Evolutionary conservation across 1,140 invertebrate species (phyloP).

Genomic region (Eurosta solidaginis): DNA sequence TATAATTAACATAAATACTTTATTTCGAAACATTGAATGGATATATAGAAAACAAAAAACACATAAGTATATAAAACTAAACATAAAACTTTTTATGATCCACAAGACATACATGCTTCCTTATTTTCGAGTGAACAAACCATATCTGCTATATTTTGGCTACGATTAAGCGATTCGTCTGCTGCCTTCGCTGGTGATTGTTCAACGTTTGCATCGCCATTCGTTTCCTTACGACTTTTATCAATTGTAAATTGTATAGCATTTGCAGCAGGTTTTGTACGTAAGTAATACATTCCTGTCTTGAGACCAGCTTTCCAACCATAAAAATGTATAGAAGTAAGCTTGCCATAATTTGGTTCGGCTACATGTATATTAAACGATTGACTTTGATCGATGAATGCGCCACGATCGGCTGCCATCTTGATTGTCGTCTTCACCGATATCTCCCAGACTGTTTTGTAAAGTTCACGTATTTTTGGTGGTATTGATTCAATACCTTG

Average conservation of each 20-base stretch:
- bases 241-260: constrained; percentile 98
- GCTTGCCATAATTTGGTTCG: constrained; percentile 88
- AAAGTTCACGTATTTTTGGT: constrained; percentile 85
- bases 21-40: not conserved
- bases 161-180: constrained; percentile 56
- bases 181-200: not conserved
- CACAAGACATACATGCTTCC: constrained; percentile 83
- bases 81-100: constrained; percentile 59
- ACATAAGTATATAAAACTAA: not conserved
- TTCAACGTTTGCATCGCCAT: not conserved
- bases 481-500: constrained; percentile 91
- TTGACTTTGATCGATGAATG: constrained; percentile 98
- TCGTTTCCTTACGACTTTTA: constrained; percentile 69
- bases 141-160: constrained; percentile 74
- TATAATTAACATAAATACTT: not conserved
- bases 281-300: constrained; percentile 98
- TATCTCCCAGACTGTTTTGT: constrained; percentile 99
- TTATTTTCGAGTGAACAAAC: constrained; percentile 87
- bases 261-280: constrained; percentile 94
- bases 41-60: not conserved
- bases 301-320: constrained; percentile 96
- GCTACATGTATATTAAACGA: constrained; percentile 97
- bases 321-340: constrained; percentile 98
- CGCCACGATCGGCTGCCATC: constrained; percentile 97
- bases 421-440: constrained; percentile 91